A percentile compares a stretch with the other conserved stretches of the same genome.
Evolutionary conservation across 2,113 vertebrate genomes (phyloP).

Genomic region (Oxygymnocypris stewartii): DNA sequence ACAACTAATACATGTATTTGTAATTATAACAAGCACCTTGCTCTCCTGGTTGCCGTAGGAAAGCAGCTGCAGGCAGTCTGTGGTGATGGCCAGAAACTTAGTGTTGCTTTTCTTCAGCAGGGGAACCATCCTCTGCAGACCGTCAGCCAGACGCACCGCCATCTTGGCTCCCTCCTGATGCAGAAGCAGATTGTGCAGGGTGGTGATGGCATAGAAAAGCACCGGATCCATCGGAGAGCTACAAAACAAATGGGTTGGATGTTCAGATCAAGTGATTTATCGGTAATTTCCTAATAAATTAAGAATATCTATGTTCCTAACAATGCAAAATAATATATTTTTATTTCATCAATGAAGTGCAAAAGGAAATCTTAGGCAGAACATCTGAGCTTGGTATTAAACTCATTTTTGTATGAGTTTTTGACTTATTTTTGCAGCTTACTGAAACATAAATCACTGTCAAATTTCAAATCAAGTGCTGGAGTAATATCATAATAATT

Average conservation of each 20-base stretch:
- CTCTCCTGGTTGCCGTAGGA: slow-evolving; percentile 98
- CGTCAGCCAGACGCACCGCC: slow-evolving; percentile 94
- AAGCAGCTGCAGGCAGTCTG: slow-evolving; percentile 95
- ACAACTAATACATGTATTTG: background rate
- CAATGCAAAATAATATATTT: background rate
- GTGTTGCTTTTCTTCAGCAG: slow-evolving; percentile 95
- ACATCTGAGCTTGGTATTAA: background rate
- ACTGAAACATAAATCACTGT: background rate
- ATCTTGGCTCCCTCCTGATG: slow-evolving; percentile 98
- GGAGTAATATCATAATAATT: background rate
- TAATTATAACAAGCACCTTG: slow-evolving; percentile 82
- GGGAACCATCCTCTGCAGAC: slow-evolving; percentile 95
- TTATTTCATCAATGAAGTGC: background rate
- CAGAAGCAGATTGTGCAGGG: slow-evolving; percentile 95
- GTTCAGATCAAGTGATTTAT: background rate
- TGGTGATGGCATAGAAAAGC: slow-evolving; percentile 97
- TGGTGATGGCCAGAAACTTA: slow-evolving; percentile 97
- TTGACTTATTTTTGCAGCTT: background rate
- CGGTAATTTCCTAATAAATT: background rate
- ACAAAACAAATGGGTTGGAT: background rate
- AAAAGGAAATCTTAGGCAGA: background rate
- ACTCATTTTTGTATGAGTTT: background rate
- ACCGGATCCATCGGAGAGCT: slow-evolving; percentile 94
- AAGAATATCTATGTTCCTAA: background rate
- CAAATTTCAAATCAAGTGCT: background rate